These are phyloP conservation scores for Bursaphelenchus okinawaensis DNA, from an alignment of 2,888 invertebrate species.

Conservation along the genomic window DNA sequence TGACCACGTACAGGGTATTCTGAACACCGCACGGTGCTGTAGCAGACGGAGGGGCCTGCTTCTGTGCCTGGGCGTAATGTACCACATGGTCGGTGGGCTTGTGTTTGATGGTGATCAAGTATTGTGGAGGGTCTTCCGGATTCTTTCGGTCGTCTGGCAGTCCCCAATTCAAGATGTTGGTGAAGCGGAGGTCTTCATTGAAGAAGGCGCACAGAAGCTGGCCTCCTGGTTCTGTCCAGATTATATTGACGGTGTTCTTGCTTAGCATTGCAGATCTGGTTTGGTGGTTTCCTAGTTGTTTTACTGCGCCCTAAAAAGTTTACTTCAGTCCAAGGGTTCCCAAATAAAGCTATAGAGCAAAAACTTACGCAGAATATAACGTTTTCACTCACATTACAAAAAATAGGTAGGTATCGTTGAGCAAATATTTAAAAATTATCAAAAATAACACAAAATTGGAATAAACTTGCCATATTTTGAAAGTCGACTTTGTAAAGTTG, in stretches of 20 bases:
- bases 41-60: background rate
- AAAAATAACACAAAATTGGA: background rate
- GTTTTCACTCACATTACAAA: too few relatives aligned
- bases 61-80: background rate
- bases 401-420: too few relatives aligned
- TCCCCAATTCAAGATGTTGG: constrained; percentile 7
- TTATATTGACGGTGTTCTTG: background rate
- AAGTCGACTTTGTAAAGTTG: constrained; percentile 8
- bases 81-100: background rate
- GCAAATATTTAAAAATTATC: background rate
- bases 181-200: background rate
- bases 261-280: background rate
- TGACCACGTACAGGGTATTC: background rate
- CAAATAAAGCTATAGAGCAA: too few relatives aligned
- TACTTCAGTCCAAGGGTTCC: too few relatives aligned
- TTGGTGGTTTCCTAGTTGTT: background rate
- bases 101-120: background rate
- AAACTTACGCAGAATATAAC: too few relatives aligned
- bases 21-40: background rate
- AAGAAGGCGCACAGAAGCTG: background rate
- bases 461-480: background rate
- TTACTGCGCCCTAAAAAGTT: background rate
- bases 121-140: background rate
- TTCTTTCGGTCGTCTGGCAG: background rate
- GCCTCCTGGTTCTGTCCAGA: background rate